These are phyloP conservation scores for Chirona hameri DNA, from an alignment of 2,888 invertebrate genomes.

Conservation along the genomic window DNA sequence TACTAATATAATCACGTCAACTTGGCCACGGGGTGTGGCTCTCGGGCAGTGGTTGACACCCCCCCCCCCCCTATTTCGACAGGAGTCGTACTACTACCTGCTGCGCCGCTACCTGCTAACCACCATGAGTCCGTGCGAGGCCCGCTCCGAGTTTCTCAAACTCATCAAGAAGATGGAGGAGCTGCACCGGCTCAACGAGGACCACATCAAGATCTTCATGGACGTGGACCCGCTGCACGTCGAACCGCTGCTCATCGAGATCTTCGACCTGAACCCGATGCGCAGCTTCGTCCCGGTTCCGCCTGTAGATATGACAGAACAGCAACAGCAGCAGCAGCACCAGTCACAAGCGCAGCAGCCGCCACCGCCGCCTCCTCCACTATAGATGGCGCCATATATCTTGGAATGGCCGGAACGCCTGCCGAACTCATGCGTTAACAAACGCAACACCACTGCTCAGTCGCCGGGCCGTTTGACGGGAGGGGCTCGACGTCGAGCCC, in stretches of 20 bases:
- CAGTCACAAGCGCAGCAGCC: not conserved
- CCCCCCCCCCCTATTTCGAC: constrained; percentile 43
- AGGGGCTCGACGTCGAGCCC: not conserved
- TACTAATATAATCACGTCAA: too few relatives aligned
- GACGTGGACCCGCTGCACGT: constrained; percentile 88
- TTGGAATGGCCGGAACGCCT: too few relatives aligned
- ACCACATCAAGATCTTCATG: constrained; percentile 85
- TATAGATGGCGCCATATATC: too few relatives aligned
- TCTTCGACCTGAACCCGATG: constrained; percentile 69
- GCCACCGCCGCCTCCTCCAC: not conserved
- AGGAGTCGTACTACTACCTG: constrained; percentile 87
- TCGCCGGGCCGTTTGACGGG: not conserved
- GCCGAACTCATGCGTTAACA: not conserved
- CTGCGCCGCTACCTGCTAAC: constrained; percentile 75
- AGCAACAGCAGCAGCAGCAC: not conserved
- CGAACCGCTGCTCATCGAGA: constrained; percentile 89
- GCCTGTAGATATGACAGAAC: not conserved
- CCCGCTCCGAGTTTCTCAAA: constrained; percentile 78
- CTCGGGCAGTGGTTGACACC: not conserved
- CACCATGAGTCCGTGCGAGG: constrained; percentile 70
- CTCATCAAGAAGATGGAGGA: constrained; percentile 88
- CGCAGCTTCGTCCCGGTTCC: not conserved
- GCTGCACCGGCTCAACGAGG: constrained; percentile 80
- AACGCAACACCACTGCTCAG: not conserved
- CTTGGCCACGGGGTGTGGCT: too few relatives aligned